A percentile compares a stretch with the other conserved stretches of the same genome.
Conservation (phyloP, 2,113 vertebrate species). For the Tetrax tetrax region DNA sequence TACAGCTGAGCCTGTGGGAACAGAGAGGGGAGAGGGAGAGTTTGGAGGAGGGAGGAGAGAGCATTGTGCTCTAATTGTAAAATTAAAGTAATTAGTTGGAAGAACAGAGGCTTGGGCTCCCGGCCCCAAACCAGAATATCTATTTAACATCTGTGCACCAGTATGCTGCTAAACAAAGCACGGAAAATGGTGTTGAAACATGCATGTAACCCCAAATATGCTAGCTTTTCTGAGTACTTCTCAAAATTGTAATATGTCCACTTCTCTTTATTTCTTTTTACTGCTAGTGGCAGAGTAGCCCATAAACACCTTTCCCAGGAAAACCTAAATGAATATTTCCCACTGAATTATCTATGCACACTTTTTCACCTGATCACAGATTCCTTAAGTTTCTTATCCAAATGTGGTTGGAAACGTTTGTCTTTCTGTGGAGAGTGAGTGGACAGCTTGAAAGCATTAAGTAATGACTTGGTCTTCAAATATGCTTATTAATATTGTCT, state of each 20-base stretch:
- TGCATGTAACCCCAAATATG: neutral
- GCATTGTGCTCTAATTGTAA: conserved; percentile 23
- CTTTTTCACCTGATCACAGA: neutral
- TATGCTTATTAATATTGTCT: neutral
- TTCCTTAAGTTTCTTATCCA: neutral
- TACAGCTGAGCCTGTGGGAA: neutral
- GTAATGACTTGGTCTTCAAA: neutral
- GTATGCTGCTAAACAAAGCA: conserved; percentile 18
- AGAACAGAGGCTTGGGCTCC: conserved; percentile 13
- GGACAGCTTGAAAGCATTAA: neutral
- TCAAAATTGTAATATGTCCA: neutral
- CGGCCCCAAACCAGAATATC: conserved; percentile 1
- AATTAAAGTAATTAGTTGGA: conserved; percentile 37
- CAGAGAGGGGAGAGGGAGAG: neutral
- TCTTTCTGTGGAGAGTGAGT: neutral
- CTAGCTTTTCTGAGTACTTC: neutral
- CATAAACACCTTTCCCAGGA: neutral
- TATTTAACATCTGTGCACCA: conserved; percentile 40
- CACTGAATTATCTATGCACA: neutral
- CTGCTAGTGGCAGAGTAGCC: neutral
- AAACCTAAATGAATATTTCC: neutral
- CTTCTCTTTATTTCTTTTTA: neutral
- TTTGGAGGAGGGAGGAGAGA: neutral
- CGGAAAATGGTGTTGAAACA: neutral
- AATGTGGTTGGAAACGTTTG: neutral